Conservation (phyloP, 92 coral and sea anemone genomes). For the Epizoanthus rinbou region DNA sequence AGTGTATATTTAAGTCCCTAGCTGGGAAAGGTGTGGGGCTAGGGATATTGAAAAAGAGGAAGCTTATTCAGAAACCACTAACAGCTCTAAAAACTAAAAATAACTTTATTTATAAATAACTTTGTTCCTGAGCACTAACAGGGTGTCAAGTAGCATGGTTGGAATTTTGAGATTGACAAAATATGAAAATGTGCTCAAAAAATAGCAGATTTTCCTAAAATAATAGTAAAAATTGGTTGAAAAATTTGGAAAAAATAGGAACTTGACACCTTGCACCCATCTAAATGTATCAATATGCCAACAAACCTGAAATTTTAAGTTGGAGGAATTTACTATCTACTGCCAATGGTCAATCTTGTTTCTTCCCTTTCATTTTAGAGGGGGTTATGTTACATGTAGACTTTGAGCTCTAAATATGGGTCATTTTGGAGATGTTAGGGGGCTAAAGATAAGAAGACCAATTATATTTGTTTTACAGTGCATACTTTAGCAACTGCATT, state of each 20-base stretch:
- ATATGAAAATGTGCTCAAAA: too few relatives aligned
- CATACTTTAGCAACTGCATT: background rate
- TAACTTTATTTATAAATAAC: background rate
- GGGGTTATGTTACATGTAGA: background rate
- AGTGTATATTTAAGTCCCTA: background rate
- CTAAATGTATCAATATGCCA: too few relatives aligned
- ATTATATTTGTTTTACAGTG: background rate
- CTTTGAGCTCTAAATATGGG: background rate
- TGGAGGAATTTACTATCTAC: background rate
- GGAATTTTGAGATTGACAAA: too few relatives aligned
- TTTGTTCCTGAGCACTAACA: background rate
- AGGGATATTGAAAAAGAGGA: background rate
- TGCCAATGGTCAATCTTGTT: constrained; percentile 1
- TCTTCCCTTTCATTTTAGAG: background rate
- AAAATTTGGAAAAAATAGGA: background rate
- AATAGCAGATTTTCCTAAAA: too few relatives aligned
- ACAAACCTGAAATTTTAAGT: background rate
- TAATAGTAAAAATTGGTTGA: background rate
- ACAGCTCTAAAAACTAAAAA: background rate
- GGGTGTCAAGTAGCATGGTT: background rate
- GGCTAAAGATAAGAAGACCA: background rate
- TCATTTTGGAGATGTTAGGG: background rate
- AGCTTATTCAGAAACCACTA: background rate
- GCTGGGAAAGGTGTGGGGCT: background rate
- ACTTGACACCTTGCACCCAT: background rate